Base-by-base conservation (phyloP, 2,797 vertebrate species). In the Anomalospiza imberbis region DNA sequence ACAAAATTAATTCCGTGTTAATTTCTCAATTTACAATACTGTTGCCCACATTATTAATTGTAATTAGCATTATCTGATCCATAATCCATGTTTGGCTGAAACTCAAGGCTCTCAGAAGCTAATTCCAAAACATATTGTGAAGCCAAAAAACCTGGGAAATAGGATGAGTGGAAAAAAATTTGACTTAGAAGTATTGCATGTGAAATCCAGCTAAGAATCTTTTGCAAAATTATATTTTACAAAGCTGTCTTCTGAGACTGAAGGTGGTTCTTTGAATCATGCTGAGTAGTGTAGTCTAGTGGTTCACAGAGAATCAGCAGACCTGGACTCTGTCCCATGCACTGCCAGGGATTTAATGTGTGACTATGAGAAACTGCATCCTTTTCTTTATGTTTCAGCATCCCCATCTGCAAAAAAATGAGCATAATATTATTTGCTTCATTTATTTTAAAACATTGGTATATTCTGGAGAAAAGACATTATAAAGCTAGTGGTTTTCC, bases 1-100 rank as follows among this genome's bases (percentile, higher is more conserved):
- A 58, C 29, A 88, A 57, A 88, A 81, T 48, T 57, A 89, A 85
- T 88, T 89, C 36, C 5, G 2, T 45, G 19, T 9, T 85, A 91
- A 82, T 7, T 63, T 91, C 47, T 88, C 40, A 57, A 57, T 83
- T 83, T 89, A 85, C 36, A 85, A 13, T 91, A 66, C 10, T 45
- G 45, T 55, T 66, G 40, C 54, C 47, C 62, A 65, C 38, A 44
- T 89, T 81, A 88, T 95, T 94, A 93, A 62, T 50, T 88, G n/a
- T 75, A 92, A 89, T 93, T 89, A 93, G 29, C 32, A 45, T 85
- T 96, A 92, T 94, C 94, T 89, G 85, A 83, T 88, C 85, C 45
- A 50, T 94, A 93, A 96, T 95, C 83, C 84, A 31, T n/a, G 40
- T 91, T 84, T 96, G 89, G 75, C 73, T 94, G 76, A 92, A 93